Evolutionary conservation across 1,140 invertebrate genomes (phyloP), one percentile per base, ranked within the genome.

Genomic region (Limonius californicus): DNA sequence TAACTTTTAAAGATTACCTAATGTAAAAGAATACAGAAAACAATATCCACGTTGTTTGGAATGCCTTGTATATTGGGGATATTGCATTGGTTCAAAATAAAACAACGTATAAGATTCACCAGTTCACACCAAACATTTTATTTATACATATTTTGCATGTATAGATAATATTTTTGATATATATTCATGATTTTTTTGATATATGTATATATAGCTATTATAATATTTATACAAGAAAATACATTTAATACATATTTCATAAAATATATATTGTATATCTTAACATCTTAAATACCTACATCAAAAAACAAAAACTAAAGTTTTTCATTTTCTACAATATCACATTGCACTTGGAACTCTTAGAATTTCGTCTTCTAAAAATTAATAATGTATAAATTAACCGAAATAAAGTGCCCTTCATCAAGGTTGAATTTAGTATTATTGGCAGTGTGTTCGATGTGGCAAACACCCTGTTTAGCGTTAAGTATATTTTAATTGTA

Each of bases 321-420:
- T 68, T 71, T 71, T 62, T 70, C 64, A 61, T 69, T 72, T 68
- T 69, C 69, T 70, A 70, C 64, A 59, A 69, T 74, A 74, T 74
- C 72, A 74, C 72, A 74, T 71, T 72, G 70, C 69, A 67, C 72
- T 73, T 72, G 70, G 72, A 72, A 74, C 69, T 69, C 21, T 55
- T 55, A 55, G 14, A 15, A 27, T 55, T 55, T 55, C 16, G 27
- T 55, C 20, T 55, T 55, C 20, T 19, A 55, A 55, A 55, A 55
- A 55, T 55, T 55, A 55, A 55, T 55, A 55, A 32, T 55, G 53
- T 32, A 55, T 55, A 55, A 55, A 55, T 55, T 55, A 32, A 27
- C 9, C 23, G 9, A 27, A 27, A 27, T 27, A 27, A 27, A 27
- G 23, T 27, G n/a, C n/a, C n/a, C n/a, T n/a, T n/a, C n/a, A n/a